phyloP scores from a whole-genome alignment of 2,888 invertebrate genomes.

The Nemapogon koenigi region DNA sequence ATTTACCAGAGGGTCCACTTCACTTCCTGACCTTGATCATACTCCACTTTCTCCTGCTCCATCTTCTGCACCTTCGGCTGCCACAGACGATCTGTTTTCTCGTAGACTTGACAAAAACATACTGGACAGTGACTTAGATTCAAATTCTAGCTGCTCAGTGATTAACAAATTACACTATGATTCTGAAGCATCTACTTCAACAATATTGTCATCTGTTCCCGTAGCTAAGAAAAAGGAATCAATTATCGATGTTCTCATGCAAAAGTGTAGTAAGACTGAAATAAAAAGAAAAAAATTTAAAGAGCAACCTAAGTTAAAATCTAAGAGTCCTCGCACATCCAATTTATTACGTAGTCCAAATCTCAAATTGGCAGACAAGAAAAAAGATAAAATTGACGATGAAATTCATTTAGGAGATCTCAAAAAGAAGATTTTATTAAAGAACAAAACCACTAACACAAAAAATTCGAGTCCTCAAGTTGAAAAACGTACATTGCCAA shows the following conservation, averaged over 20 bases:
- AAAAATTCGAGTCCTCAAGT: too few relatives aligned
- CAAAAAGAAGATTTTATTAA: background rate
- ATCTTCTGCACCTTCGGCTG: constrained; percentile 65
- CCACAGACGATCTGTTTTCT: constrained; percentile 62
- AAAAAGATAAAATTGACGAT: constrained; percentile 38
- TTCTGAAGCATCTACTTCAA: constrained; percentile 72
- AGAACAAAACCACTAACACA: too few relatives aligned
- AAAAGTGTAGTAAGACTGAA: constrained; percentile 69
- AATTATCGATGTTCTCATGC: constrained; percentile 71
- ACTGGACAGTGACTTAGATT: constrained; percentile 71
- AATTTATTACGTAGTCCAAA: constrained; percentile 73
- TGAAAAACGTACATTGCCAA: background rate
- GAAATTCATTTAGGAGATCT: background rate
- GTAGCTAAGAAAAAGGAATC: constrained; percentile 57
- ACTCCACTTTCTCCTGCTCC: constrained; percentile 74
- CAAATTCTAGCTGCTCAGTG: constrained; percentile 69
- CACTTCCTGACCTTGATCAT: constrained; percentile 79
- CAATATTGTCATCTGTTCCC: constrained; percentile 67
- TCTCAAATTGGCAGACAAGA: constrained; percentile 49
- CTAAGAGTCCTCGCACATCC: constrained; percentile 58
- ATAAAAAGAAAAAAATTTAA: constrained; percentile 60
- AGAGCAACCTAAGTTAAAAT: constrained; percentile 62
- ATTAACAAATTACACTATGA: constrained; percentile 67
- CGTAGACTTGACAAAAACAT: constrained; percentile 51
- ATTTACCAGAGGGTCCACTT: constrained; percentile 73